Base-by-base conservation (phyloP, 2,113 vertebrate species). In the Struthio camelus region DNA sequence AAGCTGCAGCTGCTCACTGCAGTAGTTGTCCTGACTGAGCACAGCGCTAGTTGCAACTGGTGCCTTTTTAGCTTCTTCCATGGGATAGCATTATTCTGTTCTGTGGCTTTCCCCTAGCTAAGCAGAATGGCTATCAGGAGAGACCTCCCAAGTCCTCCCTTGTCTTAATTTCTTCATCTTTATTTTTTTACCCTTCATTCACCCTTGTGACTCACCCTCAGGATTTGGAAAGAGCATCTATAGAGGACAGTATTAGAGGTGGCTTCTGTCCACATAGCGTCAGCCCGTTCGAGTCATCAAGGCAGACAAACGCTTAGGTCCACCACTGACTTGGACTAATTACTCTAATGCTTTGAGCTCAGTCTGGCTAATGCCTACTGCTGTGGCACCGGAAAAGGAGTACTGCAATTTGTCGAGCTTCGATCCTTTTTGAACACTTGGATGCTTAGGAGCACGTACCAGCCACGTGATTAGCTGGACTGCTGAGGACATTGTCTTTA, bases 1-100 rank as follows among this genome's bases (percentile, higher is more conserved):
- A 73, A 80, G 86, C 72, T 90, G 82, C 92, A 94, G 92, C 93
- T 83, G 83, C 92, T 94, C 0, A 0, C 78, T 97, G 61, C 87
- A 89, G 69, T 64, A 83, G 44, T 61, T 62, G 65, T 87, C 61
- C 77, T 65, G 76, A 94, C 51, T n/a, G 71, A 87, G 59, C 2
- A 5, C 67, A 76, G 56, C 89, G 73, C 93, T 51, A 85, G 81
- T 25, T 94, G 87, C 80, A 79, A 76, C 89, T 96, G 1, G 0
- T 83, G 70, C 50, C 76, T 94, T 92, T 89, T 91, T 53, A 78
- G 80, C 44, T 93, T 94, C 44, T 70, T 89, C 16, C 2, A 0
- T 36, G 32, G 48, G 56, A 30, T 16, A 50, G 40, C 36, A 61
- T 78, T 75, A 61, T 62, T 90, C 44, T 51, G 27, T 62, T 51